Percentiles rank a stretch among this genome's conserved stretches.
Conservation (phyloP, 2,888 invertebrate genomes). For the Drosophila buzzatii region DNA sequence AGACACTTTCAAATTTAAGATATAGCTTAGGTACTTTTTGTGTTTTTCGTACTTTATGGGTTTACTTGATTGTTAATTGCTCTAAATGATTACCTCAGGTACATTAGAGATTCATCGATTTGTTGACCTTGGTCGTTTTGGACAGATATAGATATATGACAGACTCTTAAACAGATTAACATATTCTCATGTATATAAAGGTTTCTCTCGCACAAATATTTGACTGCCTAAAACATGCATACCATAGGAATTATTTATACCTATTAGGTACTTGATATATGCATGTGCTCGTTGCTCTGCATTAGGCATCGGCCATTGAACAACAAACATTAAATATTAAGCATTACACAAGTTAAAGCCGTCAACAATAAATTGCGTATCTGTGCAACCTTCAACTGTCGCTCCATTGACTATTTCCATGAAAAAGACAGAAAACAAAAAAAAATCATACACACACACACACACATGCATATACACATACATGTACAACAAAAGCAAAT, state of each 20-base stretch:
- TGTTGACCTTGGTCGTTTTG: too few relatives aligned
- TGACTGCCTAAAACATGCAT: too few relatives aligned
- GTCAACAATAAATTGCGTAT: constrained; percentile 57
- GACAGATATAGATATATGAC: too few relatives aligned
- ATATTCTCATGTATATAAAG: too few relatives aligned
- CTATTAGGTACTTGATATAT: background rate
- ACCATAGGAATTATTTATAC: too few relatives aligned
- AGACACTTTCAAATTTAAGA: too few relatives aligned
- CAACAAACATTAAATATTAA: constrained; percentile 31
- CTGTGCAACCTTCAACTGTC: constrained; percentile 73
- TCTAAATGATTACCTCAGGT: background rate
- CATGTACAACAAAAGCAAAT: constrained; percentile 53
- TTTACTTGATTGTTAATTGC: too few relatives aligned
- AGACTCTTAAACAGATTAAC: too few relatives aligned
- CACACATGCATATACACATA: background rate
- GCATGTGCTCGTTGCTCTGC: constrained; percentile 13
- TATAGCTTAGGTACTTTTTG: too few relatives aligned
- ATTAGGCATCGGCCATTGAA: constrained; percentile 15
- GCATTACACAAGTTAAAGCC: constrained; percentile 50
- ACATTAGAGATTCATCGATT: too few relatives aligned
- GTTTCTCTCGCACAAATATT: too few relatives aligned
- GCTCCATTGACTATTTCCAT: constrained; percentile 53
- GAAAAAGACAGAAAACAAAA: constrained; percentile 11
- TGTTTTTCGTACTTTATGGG: too few relatives aligned
- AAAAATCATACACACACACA: constrained; percentile 31